These are phyloP conservation scores for Dendropsophus ebraccatus DNA, from an alignment of 2,113 vertebrate genomes.

Conservation along the genomic window DNA sequence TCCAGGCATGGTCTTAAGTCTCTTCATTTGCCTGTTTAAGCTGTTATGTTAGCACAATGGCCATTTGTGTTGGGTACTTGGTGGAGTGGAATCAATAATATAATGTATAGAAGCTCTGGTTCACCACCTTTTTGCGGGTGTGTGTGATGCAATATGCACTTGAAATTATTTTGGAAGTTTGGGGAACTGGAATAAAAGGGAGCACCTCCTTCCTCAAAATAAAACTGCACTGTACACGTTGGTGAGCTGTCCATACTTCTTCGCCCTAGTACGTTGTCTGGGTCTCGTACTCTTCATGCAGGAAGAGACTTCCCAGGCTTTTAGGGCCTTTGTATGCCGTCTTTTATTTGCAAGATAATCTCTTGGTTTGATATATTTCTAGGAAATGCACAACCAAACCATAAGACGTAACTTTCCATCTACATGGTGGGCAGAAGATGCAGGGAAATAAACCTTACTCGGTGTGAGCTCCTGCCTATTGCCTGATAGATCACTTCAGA, in stretches of 20 bases:
- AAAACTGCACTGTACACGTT: slow-evolving; percentile 29
- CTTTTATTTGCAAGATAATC: slow-evolving; percentile 12
- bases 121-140: background rate
- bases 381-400: background rate
- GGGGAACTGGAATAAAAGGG: slow-evolving; percentile 34
- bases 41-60: slow-evolving; percentile 40
- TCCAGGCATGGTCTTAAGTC: slow-evolving; percentile 49
- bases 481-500: background rate
- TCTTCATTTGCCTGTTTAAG: slow-evolving; percentile 25
- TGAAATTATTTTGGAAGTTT: slow-evolving; percentile 24
- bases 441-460: background rate
- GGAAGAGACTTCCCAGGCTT: background rate
- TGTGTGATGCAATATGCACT: slow-evolving; percentile 33
- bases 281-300: background rate
- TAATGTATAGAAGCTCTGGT: background rate
- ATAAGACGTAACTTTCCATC: background rate
- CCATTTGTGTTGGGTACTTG: slow-evolving; percentile 29
- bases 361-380: background rate
- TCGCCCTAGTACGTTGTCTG: background rate
- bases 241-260: slow-evolving; percentile 16
- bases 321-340: background rate
- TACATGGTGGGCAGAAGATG: background rate
- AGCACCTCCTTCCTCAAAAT: slow-evolving; percentile 19
- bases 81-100: slow-evolving; percentile 20
- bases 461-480: background rate